Base-by-base conservation (phyloP, 2,888 invertebrate genomes). In the Lasioglossum lativentre region DNA sequence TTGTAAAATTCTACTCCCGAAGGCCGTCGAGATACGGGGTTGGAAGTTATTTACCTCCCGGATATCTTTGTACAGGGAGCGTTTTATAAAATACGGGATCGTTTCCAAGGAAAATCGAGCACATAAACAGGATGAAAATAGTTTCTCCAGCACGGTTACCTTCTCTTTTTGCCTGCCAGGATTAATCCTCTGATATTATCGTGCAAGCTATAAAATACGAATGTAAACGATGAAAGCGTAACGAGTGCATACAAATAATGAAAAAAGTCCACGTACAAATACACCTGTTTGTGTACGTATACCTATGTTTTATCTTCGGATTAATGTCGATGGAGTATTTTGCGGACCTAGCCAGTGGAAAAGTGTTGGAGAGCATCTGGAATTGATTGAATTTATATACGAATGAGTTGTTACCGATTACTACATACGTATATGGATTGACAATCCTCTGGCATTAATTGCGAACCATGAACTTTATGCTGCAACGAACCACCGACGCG, bases 401-500 rank as follows among this genome's bases (percentile, higher is more conserved):
- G 40, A 34, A 66, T 6, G 45, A 66, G n/a, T 74, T 75, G 40
- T 75, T 38, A 3, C 63, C 16, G 40, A 52, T n/a, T 56, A 70
- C 12, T 19, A 52, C 34, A 34, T 34, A 34, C 3, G 34, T 34
- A 34, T 45, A 38, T n/a, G n/a, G n/a, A n/a, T 47, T 10, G 27
- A 68, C 27, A 30, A 56, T 38, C 10, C 19, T 27, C 5, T 23
- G 40, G 52, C n/a, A 85, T 84, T 66, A 78, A 75, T 30, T 12
- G 47, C 80, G 80, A 84, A 71, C 78, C 83, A 78, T 72, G 84
- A 83, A 86, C 80, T 84, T 86, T 71, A 6, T 14, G 38, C n/a
- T 45, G 19, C 38, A n/a, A 30, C 30, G 47, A 72, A 34, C 40
- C 34, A 12, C 45, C 30, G 34, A n/a, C n/a, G n/a, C n/a, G n/a